Base-by-base conservation (phyloP, 2,113 vertebrate species). In the Canis aureus region DNA sequence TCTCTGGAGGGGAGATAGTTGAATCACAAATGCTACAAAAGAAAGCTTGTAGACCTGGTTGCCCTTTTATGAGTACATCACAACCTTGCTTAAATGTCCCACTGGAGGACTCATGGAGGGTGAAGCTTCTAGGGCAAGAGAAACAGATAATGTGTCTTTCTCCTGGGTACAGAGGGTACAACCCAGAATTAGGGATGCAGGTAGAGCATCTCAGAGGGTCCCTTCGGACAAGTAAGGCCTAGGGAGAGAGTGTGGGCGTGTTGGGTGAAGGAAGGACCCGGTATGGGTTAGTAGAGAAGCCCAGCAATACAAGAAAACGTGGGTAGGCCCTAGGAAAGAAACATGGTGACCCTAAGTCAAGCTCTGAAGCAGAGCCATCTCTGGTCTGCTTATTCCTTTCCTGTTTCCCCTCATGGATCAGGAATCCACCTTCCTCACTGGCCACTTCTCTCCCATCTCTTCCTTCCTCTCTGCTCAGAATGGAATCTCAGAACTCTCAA, bases 291-390 rank as follows among this genome's bases (percentile, higher is more conserved):
- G 16, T 3, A 22, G 59, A n/a, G 49, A 87, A 43, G 32, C 57
- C 32, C 80, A 38, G 51, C 8, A 13, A 10, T 1, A 16, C 0
- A 11, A 87, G n/a, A 83, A 51, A 51, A 2, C 0, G 38, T 0
- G 1, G 9, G 29, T 15, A 1, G 1, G 2, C 25, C 25, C 32
- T 66, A n/a, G 32, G 3, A 60, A 95, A 23, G 55, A 62, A 89
- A 60, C 20, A 8, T 2, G 16, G 27, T 0, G 0, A 38, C 49
- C 6, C 15, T 5, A 11, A 29, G 8, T 7, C 67, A n/a, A 51
- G n/a, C 22, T 0, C 0, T 0, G 6, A 76, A 35, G 49, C 51
- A 57, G 20, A 29, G 13, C 0, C 0, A 0, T 8, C 17, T 55
- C 53, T 2, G 3, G 0, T 11, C 25, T 3, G n/a, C 10, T 32